These are phyloP conservation scores for Thera britannica DNA, from an alignment of 2,888 invertebrate species.

Conservation along the genomic window DNA sequence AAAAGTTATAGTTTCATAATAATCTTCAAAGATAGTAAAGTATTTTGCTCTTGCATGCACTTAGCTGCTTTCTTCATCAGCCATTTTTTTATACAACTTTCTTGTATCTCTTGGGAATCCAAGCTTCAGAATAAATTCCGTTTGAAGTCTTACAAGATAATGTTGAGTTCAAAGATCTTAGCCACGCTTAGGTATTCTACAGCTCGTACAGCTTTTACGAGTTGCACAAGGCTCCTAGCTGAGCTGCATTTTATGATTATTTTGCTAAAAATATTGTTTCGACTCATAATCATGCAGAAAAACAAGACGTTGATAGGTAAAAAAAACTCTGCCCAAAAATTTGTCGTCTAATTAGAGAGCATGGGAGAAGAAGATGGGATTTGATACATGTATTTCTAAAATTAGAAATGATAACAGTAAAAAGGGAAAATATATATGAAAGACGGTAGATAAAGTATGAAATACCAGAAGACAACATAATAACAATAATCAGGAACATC, in stretches of 20 bases:
- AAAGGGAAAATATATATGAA: too few species aligned
- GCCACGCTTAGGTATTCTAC: conserved; percentile 19
- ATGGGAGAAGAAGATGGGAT: too few species aligned
- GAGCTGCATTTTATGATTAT: conserved; percentile 15
- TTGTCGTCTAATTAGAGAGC: too few species aligned
- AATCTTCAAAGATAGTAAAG: background rate
- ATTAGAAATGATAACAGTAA: too few species aligned
- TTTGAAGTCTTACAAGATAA: conserved; percentile 5
- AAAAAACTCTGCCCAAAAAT: too few species aligned
- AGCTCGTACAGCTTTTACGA: conserved; percentile 25
- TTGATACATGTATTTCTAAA: too few species aligned
- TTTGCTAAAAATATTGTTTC: conserved; percentile 4
- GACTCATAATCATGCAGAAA: background rate
- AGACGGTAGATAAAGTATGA: too few species aligned
- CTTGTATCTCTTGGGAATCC: background rate
- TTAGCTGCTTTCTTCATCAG: background rate
- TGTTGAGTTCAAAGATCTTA: conserved; percentile 11
- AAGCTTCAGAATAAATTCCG: conserved; percentile 17
- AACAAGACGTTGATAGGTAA: background rate
- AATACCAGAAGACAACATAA: conserved; percentile 11
- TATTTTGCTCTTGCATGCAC: background rate
- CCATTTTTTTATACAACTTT: background rate
- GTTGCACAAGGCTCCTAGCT: conserved; percentile 13
- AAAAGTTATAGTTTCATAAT: background rate
- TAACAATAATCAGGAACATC: conserved; percentile 22